phyloP scores from a whole-genome alignment of 2,113 vertebrate genomes.

The Montifringilla adamsi region DNA sequence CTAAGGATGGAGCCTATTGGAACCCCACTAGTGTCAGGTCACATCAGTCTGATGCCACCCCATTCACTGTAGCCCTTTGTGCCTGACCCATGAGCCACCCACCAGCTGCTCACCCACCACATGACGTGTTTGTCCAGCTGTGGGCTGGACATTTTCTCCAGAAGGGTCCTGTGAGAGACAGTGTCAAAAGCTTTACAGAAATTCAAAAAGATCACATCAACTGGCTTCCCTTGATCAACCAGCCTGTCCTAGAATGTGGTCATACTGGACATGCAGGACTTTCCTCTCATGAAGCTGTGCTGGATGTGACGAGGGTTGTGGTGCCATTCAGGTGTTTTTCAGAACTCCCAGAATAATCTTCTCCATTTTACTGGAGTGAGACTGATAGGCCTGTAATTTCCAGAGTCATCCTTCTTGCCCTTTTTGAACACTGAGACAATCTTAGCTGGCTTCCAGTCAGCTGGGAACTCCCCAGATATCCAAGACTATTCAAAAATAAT shows the following conservation, averaged over 20 bases:
- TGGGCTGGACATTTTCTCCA: background rate
- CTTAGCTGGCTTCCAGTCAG: background rate
- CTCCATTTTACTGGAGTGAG: background rate
- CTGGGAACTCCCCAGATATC: no score
- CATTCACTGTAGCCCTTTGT: background rate
- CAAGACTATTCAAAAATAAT: background rate
- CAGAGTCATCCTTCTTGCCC: background rate
- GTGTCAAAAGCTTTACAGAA: background rate
- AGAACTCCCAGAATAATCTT: background rate
- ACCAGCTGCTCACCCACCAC: background rate
- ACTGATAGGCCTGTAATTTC: background rate
- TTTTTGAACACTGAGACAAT: background rate
- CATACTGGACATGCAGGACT: background rate
- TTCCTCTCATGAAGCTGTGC: background rate
- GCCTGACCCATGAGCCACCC: rapidly evolving
- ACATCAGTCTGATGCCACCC: background rate
- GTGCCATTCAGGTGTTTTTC: background rate
- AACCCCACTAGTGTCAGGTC: background rate
- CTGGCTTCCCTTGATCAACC: background rate
- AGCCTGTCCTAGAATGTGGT: background rate
- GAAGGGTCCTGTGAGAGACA: background rate
- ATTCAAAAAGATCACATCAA: background rate
- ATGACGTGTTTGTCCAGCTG: background rate
- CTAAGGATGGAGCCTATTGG: background rate
- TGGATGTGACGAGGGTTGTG: background rate